Base-by-base conservation (phyloP, 1,140 invertebrate genomes). In the Samia ricini region DNA sequence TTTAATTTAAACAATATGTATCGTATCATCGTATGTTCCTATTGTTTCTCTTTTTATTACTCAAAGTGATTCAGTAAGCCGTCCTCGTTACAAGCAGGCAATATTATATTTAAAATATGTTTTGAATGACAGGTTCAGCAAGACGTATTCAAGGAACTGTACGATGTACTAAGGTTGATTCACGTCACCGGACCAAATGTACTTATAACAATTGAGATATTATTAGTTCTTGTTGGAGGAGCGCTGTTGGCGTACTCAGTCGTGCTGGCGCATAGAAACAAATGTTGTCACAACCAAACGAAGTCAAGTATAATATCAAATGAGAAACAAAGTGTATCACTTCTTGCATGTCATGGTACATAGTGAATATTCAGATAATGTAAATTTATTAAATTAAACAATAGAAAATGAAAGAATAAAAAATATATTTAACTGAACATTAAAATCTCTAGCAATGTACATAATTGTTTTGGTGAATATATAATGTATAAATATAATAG, bases 111-210 rank as follows among this genome's bases (percentile, higher is more conserved):
- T 23, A 19, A 18, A 29, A 58, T 18, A 49, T 49, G 19, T 51
- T 19, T 21, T 21, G 15, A 21, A 51, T 70, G 51, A 50, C 74
- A 83, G 80, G 48, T 67, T 5, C 77, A 81, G 52, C 71, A 62
- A 78, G 33, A 22, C 80, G 19, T 33, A 20, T 57, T 57, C 29
- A 19, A 36, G 5, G 18, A 26, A 20, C 18, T 57, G 0, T 0
- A 57, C 15, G 29, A 21, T 15, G 21, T 57, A 1, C 18, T 57
- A 15, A 33, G 18, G 20, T 8, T 36, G 5, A 57, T 57, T 20
- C 56, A 57, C 56, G n/a, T 20, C 1, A 15, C 66, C 2, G 56
- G 33, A 2, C 74, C 73, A 0, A 29, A 61, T 21, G 15, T 72
- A 1, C 18, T 74, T 7, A 22, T 71, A 0, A 55, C 49, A 2